Evolutionary conservation across 2,113 vertebrate genomes (phyloP).

Genomic region (Argyrosomus japonicus): DNA sequence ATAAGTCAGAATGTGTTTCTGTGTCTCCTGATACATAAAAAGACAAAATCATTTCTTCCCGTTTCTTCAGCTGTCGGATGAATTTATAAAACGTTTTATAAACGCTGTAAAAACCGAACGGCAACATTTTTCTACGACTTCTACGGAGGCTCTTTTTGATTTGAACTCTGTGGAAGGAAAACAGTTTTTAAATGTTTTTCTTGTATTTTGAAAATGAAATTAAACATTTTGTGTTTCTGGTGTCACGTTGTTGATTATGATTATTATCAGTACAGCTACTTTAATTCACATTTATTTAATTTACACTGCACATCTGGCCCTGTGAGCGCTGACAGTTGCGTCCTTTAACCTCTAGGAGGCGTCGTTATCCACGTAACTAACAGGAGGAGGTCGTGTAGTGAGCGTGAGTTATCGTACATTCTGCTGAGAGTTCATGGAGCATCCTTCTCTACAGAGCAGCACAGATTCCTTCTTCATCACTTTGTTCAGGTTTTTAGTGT

Average conservation of each 20-base stretch:
- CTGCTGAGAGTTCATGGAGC: too few species aligned
- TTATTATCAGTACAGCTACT: neutral
- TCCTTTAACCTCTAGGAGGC: neutral
- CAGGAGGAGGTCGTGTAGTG: too few species aligned
- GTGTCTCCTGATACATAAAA: neutral
- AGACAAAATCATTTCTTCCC: neutral
- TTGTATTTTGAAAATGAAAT: conserved; percentile 57
- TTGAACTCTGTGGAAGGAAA: neutral
- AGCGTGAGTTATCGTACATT: too few species aligned
- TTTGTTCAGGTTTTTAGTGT: too few species aligned
- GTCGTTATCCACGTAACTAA: neutral
- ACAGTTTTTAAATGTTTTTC: conserved; percentile 31
- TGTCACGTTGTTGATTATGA: neutral
- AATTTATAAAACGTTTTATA: neutral
- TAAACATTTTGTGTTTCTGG: conserved; percentile 52
- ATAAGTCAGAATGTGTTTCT: too few species aligned
- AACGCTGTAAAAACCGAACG: neutral
- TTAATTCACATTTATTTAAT: too few species aligned
- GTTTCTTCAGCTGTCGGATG: neutral
- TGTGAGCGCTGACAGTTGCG: neutral
- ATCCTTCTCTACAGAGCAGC: too few species aligned
- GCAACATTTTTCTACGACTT: conserved; percentile 13
- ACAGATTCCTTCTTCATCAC: too few species aligned
- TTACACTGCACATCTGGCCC: neutral
- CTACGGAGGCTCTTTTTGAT: neutral